Conservation (phyloP, 37 sponge, comb jelly and placozoan species). For the Ephydatia muelleri region DNA sequence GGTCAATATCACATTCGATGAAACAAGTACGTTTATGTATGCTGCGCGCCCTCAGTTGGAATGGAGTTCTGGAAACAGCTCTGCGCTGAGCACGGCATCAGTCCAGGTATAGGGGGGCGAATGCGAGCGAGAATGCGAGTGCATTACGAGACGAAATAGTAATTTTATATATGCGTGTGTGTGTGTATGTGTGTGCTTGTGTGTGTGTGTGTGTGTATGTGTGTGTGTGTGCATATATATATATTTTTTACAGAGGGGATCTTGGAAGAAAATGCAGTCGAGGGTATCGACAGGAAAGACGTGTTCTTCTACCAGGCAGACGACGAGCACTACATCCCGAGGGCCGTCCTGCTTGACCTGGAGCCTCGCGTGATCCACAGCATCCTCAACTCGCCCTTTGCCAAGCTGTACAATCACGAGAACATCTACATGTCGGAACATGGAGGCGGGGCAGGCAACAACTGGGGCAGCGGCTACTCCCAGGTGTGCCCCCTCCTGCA, state of each 20-base stretch:
- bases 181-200: no score
- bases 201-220: not conserved
- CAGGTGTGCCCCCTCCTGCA: constrained; percentile 53
- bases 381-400: constrained; percentile 84
- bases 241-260: constrained; percentile 69
- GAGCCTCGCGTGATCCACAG: constrained; percentile 94
- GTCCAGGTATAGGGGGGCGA: constrained; percentile 46
- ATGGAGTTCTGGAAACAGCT: constrained; percentile 99
- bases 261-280: constrained; percentile 81
- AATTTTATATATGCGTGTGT: not conserved
- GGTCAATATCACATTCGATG: not conserved
- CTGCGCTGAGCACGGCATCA: constrained; percentile 97
- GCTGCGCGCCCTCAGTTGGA: constrained; percentile 69
- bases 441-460: constrained; percentile 99
- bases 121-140: not conserved
- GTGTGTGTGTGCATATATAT: not conserved
- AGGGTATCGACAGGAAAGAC: constrained; percentile 95
- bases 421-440: constrained; percentile 95
- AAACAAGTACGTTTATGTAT: not conserved
- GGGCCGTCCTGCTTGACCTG: constrained; percentile 94
- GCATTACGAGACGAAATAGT: not conserved
- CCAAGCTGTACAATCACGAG: constrained; percentile 97
- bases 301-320: constrained; percentile 99
- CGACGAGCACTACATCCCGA: constrained; percentile 98
- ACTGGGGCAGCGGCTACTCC: constrained; percentile 96